Percentiles rank a stretch among this genome's conserved stretches.
Conservation (phyloP, 2,113 vertebrate species). For the Chamaea fasciata region DNA sequence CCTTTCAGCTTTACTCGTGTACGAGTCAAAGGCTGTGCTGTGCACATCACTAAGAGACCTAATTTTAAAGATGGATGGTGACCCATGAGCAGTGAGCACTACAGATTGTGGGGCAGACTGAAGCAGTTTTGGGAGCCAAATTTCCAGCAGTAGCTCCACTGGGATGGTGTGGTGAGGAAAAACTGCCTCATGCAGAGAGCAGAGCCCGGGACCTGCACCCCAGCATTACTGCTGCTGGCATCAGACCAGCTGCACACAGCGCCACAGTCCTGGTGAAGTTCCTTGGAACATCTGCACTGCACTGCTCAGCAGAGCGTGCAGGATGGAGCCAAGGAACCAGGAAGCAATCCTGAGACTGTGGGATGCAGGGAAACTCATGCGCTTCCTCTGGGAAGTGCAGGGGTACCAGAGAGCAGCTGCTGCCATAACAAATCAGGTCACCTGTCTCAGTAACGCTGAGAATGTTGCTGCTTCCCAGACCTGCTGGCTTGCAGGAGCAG, state of each 20-base stretch:
- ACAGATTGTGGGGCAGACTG: not conserved
- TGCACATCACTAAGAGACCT: not conserved
- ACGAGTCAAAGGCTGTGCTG: not conserved
- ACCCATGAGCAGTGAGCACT: not conserved
- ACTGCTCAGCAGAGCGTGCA: not conserved
- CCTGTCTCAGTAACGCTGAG: not conserved
- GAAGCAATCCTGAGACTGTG: not conserved
- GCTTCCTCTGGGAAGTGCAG: not conserved
- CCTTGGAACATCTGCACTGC: not conserved
- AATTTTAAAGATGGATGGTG: not conserved
- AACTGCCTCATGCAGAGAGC: not conserved
- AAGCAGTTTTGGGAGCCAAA: not conserved
- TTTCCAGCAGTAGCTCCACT: not conserved
- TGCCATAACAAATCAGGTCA: not conserved
- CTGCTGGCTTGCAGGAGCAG: not conserved
- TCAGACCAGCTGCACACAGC: not conserved
- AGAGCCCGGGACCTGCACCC: not conserved
- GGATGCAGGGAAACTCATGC: not conserved
- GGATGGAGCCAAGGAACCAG: not conserved
- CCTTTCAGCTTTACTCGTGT: conserved; percentile 31
- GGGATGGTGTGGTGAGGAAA: not conserved
- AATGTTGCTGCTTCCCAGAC: not conserved
- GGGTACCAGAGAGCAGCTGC: not conserved
- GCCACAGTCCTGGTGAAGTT: not conserved
- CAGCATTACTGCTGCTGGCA: fast-evolving